Evolutionary conservation across 2,113 vertebrate genomes (phyloP).

Genomic region (Pedetes capensis): DNA sequence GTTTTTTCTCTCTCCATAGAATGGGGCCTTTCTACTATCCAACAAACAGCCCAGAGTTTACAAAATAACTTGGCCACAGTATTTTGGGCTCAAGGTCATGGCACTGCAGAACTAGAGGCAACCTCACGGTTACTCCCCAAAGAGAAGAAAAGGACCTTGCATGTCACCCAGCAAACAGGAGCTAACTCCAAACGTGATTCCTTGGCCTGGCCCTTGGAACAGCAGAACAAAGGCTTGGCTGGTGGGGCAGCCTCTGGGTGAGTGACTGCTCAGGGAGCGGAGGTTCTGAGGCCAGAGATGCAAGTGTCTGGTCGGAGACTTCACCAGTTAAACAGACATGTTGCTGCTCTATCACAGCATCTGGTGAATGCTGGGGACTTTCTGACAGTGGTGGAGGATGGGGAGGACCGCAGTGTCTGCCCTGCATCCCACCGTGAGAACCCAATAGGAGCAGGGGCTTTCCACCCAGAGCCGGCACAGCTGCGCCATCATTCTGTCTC

Average conservation of each 20-base stretch:
- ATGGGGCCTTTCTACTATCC: not conserved
- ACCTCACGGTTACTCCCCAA: not conserved
- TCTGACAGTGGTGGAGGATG: not conserved
- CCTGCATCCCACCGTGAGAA: conserved; percentile 29
- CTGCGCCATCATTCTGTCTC: conserved; percentile 67
- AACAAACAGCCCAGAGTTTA: not conserved
- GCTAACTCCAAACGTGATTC: not conserved
- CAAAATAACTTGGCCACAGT: not conserved
- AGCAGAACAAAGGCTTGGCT: not conserved
- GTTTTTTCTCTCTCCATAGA: not conserved
- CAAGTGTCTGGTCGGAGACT: not conserved
- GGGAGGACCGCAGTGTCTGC: not conserved
- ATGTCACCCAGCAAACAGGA: not conserved
- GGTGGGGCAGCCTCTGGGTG: not conserved
- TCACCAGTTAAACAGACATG: not conserved
- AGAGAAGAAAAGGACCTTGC: not conserved
- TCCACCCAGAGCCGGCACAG: conserved; percentile 50
- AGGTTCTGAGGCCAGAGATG: not conserved
- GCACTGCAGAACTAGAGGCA: not conserved
- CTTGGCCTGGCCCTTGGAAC: not conserved
- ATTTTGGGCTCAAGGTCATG: not conserved
- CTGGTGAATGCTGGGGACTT: conserved; percentile 24
- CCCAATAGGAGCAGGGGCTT: conserved; percentile 42
- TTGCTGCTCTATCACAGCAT: not conserved
- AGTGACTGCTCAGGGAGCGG: not conserved